Evolutionary conservation across 2,797 vertebrate species (phyloP).

Genomic region (Eremophila alpestris): DNA sequence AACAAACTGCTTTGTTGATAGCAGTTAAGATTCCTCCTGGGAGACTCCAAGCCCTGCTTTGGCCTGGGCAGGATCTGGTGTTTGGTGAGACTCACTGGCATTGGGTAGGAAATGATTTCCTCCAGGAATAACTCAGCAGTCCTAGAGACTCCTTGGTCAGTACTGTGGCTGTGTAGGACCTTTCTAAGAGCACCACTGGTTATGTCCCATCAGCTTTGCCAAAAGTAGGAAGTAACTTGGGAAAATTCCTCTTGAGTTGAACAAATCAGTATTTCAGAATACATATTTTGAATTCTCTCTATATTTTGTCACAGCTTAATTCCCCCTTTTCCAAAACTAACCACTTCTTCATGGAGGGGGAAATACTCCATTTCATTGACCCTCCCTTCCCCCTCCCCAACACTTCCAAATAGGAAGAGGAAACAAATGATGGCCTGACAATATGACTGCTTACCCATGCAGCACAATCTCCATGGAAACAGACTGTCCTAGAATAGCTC

Average conservation of each 20-base stretch:
- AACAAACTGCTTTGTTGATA: not conserved
- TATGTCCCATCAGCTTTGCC: not conserved
- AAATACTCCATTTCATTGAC: not conserved
- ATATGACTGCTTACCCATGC: conserved; percentile 48
- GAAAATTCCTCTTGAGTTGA: not conserved
- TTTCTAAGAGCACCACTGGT: not conserved
- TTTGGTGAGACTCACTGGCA: not conserved
- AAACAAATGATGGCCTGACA: conserved; percentile 51
- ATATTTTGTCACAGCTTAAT: not conserved
- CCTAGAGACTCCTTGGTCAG: not conserved
- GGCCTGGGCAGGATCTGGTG: not conserved
- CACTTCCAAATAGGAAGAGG: conserved; percentile 43
- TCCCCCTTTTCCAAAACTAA: not conserved
- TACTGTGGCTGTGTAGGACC: not conserved
- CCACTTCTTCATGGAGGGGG: not conserved
- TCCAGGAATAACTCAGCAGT: not conserved
- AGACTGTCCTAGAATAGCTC: conserved; percentile 60
- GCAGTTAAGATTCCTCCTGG: not conserved
- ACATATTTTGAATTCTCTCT: not conserved
- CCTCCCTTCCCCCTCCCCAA: not conserved
- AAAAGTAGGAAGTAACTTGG: not conserved
- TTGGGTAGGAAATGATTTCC: not conserved
- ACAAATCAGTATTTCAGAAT: not conserved
- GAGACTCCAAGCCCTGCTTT: not conserved
- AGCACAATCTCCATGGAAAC: conserved; percentile 62